Conservation (phyloP, 2,113 vertebrate genomes). For the Psophia crepitans region DNA sequence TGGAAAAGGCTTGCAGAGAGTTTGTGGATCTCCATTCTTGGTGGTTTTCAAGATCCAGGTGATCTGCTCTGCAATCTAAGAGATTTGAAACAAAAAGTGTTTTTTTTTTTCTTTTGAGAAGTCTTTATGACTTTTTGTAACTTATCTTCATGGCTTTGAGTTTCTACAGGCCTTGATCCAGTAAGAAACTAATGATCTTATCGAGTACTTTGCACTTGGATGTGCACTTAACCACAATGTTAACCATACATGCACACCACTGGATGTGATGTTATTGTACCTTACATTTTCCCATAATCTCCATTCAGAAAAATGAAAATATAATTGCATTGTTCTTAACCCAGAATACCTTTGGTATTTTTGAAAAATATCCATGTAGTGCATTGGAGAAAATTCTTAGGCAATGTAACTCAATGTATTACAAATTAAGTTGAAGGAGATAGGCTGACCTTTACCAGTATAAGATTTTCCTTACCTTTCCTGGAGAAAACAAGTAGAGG, state of each 20-base stretch:
- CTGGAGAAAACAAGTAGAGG: neutral
- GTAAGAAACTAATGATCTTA: neutral
- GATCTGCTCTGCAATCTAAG: neutral
- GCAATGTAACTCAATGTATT: neutral
- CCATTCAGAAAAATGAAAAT: neutral
- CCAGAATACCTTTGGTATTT: neutral
- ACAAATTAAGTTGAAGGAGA: neutral
- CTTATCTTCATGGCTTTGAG: neutral
- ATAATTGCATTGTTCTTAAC: neutral
- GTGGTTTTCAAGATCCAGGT: neutral
- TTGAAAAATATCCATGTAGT: neutral
- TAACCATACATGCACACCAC: neutral
- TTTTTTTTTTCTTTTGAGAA: neutral
- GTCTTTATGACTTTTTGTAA: neutral
- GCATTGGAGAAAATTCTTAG: neutral
- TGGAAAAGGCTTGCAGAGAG: neutral
- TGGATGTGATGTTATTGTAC: neutral
- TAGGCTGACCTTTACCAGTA: neutral
- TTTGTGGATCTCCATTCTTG: neutral
- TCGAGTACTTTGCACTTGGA: neutral
- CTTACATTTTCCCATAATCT: neutral
- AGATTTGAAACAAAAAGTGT: neutral
- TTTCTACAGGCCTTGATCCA: neutral
- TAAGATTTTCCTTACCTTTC: neutral
- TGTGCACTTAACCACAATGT: neutral